Percentiles rank a stretch among this genome's conserved stretches.
These are phyloP conservation scores for Drosophila eugracilis DNA, from an alignment of 1,140 invertebrate genomes.

Conservation along the genomic window DNA sequence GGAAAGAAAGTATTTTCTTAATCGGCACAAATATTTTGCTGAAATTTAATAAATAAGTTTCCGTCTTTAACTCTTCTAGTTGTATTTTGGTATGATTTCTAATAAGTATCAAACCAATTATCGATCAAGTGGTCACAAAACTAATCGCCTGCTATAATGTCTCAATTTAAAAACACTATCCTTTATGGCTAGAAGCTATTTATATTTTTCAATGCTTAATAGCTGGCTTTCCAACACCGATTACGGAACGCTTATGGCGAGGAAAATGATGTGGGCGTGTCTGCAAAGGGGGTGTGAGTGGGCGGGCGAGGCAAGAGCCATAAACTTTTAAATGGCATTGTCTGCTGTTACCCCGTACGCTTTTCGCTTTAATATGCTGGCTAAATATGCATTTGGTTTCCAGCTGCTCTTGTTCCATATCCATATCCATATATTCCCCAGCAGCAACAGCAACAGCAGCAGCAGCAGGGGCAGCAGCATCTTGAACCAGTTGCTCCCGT, in stretches of 20 bases:
- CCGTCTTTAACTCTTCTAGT: no score
- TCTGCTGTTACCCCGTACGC: slow-evolving; percentile 49
- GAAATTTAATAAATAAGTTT: no score
- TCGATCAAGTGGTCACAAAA: no score
- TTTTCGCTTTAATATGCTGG: slow-evolving; percentile 61
- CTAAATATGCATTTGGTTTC: slow-evolving; percentile 73
- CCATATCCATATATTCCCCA: not conserved
- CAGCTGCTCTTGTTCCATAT: slow-evolving; percentile 46
- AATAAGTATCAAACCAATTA: no score
- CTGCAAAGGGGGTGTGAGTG: not conserved
- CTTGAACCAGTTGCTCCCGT: slow-evolving; percentile 50
- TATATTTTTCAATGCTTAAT: not conserved
- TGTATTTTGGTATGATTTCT: no score
- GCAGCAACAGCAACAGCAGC: no score
- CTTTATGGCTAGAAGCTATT: not conserved
- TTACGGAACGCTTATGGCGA: slow-evolving; percentile 8
- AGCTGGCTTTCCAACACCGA: slow-evolving; percentile 13
- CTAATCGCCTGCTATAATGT: no score
- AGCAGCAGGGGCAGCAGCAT: no score
- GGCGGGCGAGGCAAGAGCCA: slow-evolving; percentile 49
- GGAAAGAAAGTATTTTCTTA: no score
- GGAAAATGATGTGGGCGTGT: slow-evolving; percentile 29
- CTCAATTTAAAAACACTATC: not conserved
- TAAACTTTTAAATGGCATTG: slow-evolving; percentile 69
- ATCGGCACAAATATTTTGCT: no score